These are phyloP conservation scores for Ruditapes philippinarum DNA, from an alignment of 1,140 invertebrate species.

Conservation along the genomic window DNA sequence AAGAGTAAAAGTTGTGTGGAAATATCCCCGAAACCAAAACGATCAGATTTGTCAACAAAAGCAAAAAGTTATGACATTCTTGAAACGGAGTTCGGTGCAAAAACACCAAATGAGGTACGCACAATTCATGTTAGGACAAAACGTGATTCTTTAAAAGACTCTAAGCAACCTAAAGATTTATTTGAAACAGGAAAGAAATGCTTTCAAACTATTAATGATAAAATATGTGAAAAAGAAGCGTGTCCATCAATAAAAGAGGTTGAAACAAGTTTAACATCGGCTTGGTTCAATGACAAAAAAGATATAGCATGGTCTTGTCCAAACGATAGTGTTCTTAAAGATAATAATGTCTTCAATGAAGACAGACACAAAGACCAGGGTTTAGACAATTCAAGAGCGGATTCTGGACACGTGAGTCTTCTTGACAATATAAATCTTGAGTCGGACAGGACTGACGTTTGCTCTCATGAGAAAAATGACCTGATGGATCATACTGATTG, in stretches of 20 bases:
- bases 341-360: not conserved
- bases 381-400: slow-evolving; percentile 30
- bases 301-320: not conserved
- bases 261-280: not conserved
- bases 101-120: slow-evolving; percentile 57
- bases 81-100: slow-evolving; percentile 59
- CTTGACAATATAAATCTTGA: slow-evolving; percentile 1
- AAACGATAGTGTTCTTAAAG: not conserved
- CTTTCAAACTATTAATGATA: not conserved
- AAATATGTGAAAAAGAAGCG: not conserved
- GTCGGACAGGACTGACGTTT: not conserved
- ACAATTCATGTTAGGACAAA: slow-evolving; percentile 23
- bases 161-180: too few relatives aligned
- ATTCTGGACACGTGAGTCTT: slow-evolving; percentile 48
- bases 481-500: not conserved
- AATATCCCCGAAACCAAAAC: slow-evolving; percentile 3
- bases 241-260: not conserved
- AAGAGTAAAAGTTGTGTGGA: slow-evolving; percentile 37
- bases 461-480: not conserved
- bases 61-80: slow-evolving; percentile 43
- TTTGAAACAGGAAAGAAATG: not conserved
- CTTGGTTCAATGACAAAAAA: not conserved
- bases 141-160: not conserved
- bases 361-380: not conserved
- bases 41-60: not conserved